Conservation (phyloP, 2,113 vertebrate genomes). For the Eptatretus burgeri region DNA sequence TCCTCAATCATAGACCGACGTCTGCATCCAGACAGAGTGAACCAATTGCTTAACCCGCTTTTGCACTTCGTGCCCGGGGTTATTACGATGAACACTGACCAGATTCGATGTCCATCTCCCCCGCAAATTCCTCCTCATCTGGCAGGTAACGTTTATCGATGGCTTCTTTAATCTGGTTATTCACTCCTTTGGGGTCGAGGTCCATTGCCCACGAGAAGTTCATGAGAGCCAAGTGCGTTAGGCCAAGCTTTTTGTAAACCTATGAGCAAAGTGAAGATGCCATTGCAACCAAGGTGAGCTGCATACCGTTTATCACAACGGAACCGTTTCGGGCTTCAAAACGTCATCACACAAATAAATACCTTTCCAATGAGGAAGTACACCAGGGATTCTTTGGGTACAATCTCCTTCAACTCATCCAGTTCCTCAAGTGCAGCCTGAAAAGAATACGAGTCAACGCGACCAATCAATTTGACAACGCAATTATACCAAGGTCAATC, state of each 20-base stretch:
- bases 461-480: conserved; percentile 2
- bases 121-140: conserved; percentile 50
- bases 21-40: too few relatives aligned
- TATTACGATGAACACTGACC: too few relatives aligned
- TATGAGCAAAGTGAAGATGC: conserved; percentile 11
- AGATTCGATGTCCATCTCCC: too few relatives aligned
- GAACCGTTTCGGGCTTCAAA: conserved; percentile 10
- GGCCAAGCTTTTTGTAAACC: conserved; percentile 97
- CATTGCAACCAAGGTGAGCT: conserved; percentile 8
- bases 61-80: too few relatives aligned
- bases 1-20: too few relatives aligned
- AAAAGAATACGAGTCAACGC: conserved; percentile 11
- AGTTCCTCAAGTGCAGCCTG: conserved; percentile 91
- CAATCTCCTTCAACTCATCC: conserved; percentile 93
- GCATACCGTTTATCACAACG: conserved; percentile 14
- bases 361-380: conserved; percentile 99
- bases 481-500: neutral
- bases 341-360: conserved; percentile 10
- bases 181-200: conserved; percentile 91
- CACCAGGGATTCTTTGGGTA: conserved; percentile 97
- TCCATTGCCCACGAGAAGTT: conserved; percentile 99
- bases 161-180: conserved; percentile 99
- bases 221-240: conserved; percentile 87
- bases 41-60: too few relatives aligned
- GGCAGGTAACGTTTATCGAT: conserved; percentile 91